Base-by-base conservation (phyloP, 2,888 invertebrate species). In the Oscheius sp. region DNA sequence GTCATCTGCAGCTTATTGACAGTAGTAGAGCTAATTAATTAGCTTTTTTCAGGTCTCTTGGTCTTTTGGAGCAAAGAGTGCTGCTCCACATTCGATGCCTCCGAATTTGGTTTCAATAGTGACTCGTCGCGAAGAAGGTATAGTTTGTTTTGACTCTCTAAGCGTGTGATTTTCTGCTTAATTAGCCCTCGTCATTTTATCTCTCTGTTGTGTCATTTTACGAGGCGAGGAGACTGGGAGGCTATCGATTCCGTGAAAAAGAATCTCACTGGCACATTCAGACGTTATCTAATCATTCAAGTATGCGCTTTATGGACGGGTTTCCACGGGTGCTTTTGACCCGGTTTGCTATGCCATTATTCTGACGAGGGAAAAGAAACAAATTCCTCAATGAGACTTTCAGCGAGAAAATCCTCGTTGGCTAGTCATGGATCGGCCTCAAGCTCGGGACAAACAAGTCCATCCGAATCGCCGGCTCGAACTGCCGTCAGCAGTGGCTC, bases 1-100 rank as follows among this genome's bases (percentile, higher is more conserved):
- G n/a, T n/a, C n/a, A n/a, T n/a, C n/a, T n/a, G n/a, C n/a, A n/a
- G n/a, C n/a, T n/a, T n/a, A n/a, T n/a, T n/a, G n/a, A n/a, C n/a
- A n/a, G n/a, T n/a, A n/a, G n/a, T n/a, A n/a, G n/a, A n/a, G n/a
- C n/a, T n/a, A n/a, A n/a, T n/a, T 33, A 15, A 53, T 53, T 53
- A 12, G 20, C 17, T 12, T 25, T 25, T 65, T 76, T 17, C 64
- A 76, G 74, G 78, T 78, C 3, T 69, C 78, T 10, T 78, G 78
- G 78, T 78, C 78, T 8, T 78, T 78, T 31, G 71, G 65, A n/a
- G 71, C 78, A 23, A 78, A 76, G 57, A 65, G 74, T 23, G 61
- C 71, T 2, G 71, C 78, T 33, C 75, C 75, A 17, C 78, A 78
- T 58, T 74, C 74, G 17, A 75, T 76, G 46, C 78, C 78, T 17